Conservation (phyloP, 2,113 vertebrate genomes). For the Elaphurus davidianus region DNA sequence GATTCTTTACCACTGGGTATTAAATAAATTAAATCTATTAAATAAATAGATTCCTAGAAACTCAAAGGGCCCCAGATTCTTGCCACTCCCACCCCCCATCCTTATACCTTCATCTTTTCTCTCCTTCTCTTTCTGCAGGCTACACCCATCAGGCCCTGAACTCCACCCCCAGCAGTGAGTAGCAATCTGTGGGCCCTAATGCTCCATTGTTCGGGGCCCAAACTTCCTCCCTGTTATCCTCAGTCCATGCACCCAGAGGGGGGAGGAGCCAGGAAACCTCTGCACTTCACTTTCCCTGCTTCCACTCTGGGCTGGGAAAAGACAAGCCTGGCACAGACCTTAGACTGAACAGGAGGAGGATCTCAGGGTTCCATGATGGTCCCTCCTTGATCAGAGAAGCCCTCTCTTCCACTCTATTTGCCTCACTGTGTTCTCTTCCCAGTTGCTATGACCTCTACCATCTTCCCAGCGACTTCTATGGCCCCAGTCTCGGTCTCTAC, state of each 20-base stretch:
- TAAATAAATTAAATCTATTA: neutral
- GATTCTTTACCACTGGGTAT: neutral
- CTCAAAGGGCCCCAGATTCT: neutral
- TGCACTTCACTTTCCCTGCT: neutral
- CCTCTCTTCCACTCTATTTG: too few species aligned
- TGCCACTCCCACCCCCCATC: neutral
- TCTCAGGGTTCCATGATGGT: neutral
- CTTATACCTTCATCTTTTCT: neutral
- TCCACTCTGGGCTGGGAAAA: neutral
- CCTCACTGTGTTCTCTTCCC: neutral
- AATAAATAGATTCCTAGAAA: neutral
- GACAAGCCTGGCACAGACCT: neutral
- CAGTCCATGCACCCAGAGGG: neutral
- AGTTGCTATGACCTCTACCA: neutral
- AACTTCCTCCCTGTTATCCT: neutral
- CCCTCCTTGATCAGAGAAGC: neutral
- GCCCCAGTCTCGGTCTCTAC: neutral
- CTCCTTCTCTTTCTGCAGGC: neutral
- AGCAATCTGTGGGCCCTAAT: neutral
- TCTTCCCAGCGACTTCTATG: neutral
- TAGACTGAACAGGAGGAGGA: neutral
- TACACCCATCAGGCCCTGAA: neutral
- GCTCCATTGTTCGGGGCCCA: neutral
- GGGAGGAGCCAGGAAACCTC: neutral
- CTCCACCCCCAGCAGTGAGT: constrained; percentile 25